Conservation (phyloP, 1,140 invertebrate species). For the Eciton burchellii region DNA sequence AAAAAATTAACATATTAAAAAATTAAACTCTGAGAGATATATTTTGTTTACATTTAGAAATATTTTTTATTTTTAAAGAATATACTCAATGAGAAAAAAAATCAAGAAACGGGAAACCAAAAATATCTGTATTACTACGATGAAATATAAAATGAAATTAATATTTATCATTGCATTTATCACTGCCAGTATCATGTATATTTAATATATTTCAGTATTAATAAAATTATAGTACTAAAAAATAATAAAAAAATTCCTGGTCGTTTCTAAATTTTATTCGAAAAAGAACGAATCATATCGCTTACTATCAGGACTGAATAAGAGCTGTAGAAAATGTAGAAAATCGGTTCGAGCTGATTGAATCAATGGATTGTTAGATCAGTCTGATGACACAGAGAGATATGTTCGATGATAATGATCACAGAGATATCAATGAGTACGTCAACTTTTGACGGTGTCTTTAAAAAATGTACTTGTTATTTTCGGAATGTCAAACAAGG, state of each 20-base stretch:
- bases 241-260: too few relatives aligned
- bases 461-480: constrained; percentile 22
- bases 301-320: neutral
- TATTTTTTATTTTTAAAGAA: too few relatives aligned
- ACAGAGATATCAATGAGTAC: neutral
- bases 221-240: neutral
- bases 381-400: neutral
- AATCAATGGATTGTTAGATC: constrained; percentile 30
- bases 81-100: too few relatives aligned
- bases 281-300: neutral
- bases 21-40: too few relatives aligned
- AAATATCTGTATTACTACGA: too few relatives aligned
- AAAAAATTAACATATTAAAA: too few relatives aligned
- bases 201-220: neutral
- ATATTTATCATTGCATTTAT: neutral
- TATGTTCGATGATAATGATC: neutral
- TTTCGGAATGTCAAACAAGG: constrained; percentile 76
- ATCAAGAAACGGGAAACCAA: too few relatives aligned
- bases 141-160: too few relatives aligned
- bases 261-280: too few relatives aligned
- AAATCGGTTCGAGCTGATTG: neutral
- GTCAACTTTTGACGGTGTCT: constrained; percentile 53
- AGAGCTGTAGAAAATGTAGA: neutral
- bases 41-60: too few relatives aligned
- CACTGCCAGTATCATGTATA: neutral